phyloP scores from a whole-genome alignment of 2,113 vertebrate species.

The Romanogobio albipinnatus region DNA sequence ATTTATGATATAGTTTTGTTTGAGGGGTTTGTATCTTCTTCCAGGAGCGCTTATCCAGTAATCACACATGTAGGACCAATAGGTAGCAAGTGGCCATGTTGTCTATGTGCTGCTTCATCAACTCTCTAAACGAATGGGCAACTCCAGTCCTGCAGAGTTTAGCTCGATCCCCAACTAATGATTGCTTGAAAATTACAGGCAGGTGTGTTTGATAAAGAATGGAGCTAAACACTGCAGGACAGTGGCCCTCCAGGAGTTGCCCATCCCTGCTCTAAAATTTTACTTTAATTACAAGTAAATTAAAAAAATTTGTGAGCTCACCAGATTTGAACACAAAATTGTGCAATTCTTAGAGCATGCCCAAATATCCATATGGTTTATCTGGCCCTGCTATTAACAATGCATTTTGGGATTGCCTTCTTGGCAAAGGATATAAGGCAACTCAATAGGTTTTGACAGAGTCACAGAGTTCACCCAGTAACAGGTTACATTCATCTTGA shows the following conservation, averaged over 20 bases:
- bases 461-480: background rate
- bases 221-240: too few relatives aligned
- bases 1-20: background rate
- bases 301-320: background rate
- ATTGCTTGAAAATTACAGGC: too few relatives aligned
- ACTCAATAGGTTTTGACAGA: background rate
- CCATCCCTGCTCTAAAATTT: background rate
- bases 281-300: background rate
- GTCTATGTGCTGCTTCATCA: too few relatives aligned
- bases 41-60: background rate
- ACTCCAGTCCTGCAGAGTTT: too few relatives aligned
- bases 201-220: too few relatives aligned
- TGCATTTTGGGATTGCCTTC: background rate
- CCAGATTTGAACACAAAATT: background rate
- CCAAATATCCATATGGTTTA: background rate
- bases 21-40: background rate
- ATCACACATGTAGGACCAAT: background rate
- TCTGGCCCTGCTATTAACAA: background rate
- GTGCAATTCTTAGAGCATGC: background rate
- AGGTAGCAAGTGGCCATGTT: background rate
- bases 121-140: too few relatives aligned
- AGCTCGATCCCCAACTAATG: too few relatives aligned
- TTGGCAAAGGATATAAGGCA: background rate
- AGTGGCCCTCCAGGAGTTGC: too few relatives aligned
- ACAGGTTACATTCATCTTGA: slow-evolving; percentile 51